A percentile compares a stretch with the other conserved stretches of the same genome.
Conservation (phyloP, 2,113 vertebrate species). For the Coturnix japonica region DNA sequence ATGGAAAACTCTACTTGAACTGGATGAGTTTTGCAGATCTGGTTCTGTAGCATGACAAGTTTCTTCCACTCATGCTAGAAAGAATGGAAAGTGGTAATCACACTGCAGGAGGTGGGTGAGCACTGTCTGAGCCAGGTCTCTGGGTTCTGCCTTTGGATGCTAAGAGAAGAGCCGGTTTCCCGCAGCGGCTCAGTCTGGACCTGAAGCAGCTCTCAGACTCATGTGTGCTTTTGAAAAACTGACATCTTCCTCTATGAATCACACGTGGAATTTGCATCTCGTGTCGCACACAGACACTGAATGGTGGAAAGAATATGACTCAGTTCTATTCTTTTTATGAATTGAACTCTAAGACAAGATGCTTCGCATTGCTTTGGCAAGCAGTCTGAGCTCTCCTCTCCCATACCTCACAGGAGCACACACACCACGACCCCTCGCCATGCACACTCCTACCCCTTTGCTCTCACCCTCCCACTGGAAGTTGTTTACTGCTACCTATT, state of each 20-base stretch:
- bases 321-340: slow-evolving; percentile 62
- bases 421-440: not conserved
- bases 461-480: slow-evolving; percentile 4
- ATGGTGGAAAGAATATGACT: slow-evolving; percentile 59
- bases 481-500: slow-evolving; percentile 49
- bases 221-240: not conserved
- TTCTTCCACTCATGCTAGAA: not conserved
- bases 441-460: not conserved
- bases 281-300: slow-evolving; percentile 8
- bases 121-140: not conserved
- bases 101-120: not conserved
- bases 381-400: not conserved
- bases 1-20: slow-evolving; percentile 57
- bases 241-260: slow-evolving; percentile 53
- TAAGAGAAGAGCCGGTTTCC: not conserved
- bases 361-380: not conserved
- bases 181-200: not conserved
- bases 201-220: not conserved
- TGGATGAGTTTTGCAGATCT: slow-evolving; percentile 42
- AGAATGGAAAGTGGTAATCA: not conserved
- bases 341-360: slow-evolving; percentile 16
- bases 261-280: slow-evolving; percentile 21
- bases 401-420: not conserved
- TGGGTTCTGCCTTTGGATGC: not conserved
- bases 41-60: not conserved